Base-by-base conservation (phyloP, 2,797 vertebrate species). In the Sebastes iracundus region DNA sequence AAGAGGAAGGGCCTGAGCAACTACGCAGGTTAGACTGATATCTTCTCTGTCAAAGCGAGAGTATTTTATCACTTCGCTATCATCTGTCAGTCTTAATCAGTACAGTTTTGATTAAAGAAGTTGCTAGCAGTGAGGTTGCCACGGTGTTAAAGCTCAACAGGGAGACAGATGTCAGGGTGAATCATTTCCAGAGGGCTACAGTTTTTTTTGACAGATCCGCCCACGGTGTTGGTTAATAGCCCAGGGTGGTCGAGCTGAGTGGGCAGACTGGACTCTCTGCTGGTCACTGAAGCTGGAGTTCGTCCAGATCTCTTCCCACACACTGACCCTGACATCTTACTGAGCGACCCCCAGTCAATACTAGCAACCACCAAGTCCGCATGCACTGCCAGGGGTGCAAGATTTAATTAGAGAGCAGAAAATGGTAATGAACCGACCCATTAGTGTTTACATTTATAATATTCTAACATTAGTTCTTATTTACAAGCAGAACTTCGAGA, bases 1-100 rank as follows among this genome's bases (percentile, higher is more conserved):
- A 99, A 99, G 96, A 98, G 99, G 92, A 99, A 99, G 97, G 98
- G 99, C 14, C 97, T 99, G 87, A 99, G 99, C 95, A 99, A 99
- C 95, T 99, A 99, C 3, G 98, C 99, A 92, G 99, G 99, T 99
- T 94, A 97, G 97, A 49, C 46, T 49, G 46, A 49, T 20, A 20
- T 28, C 49, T 59, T 25, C 2, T 30, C n/a, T 56, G 25, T 84
- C 46, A 78, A 79, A 80, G 32, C 27, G 28, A 30, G 63, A 30
- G 1, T 28, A 53, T 72, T 66, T 80, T 38, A 16, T 20, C 23
- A 22, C 38, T 2, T n/a, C 16, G 56, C 23, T 7, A 42, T 64
- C 62, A 28, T 69, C 12, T 6, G 27, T 52, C 23, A 18, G 30
- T 63, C 25, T 58, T 65, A 63, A 71, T 81, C 46, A 76, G 33